Evolutionary conservation across 2,888 invertebrate genomes (phyloP).

Genomic region (Spialia ferax): DNA sequence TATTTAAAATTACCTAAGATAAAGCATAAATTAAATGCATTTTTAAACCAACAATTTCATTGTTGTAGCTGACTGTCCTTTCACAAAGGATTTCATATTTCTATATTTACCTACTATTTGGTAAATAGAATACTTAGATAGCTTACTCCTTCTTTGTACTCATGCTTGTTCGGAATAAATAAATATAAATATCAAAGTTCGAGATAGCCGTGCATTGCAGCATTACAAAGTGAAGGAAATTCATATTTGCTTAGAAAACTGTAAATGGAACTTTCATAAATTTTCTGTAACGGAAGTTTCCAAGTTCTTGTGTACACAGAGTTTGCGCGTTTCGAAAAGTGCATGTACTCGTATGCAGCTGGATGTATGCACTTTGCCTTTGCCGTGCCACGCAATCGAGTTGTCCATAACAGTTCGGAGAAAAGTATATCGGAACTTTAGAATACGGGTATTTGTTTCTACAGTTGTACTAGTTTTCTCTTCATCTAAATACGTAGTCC

Average conservation of each 20-base stretch:
- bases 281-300: slow-evolving; percentile 58
- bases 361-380: slow-evolving; percentile 53
- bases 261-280: slow-evolving; percentile 55
- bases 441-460: slow-evolving; percentile 11
- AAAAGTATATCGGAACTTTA: slow-evolving; percentile 1
- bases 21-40: no score
- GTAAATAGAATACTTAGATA: neutral
- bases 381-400: neutral
- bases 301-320: slow-evolving; percentile 50
- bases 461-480: no score
- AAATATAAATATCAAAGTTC: neutral
- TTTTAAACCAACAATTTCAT: no score
- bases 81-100: neutral
- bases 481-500: no score
- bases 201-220: slow-evolving; percentile 12
- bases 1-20: neutral
- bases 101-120: neutral
- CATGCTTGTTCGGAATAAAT: neutral
- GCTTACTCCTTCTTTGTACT: neutral
- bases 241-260: slow-evolving; percentile 62
- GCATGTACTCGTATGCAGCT: slow-evolving; percentile 55
- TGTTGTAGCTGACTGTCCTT: neutral
- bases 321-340: slow-evolving; percentile 64
- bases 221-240: slow-evolving; percentile 30
- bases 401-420: slow-evolving; percentile 6